Evolutionary conservation across 2,888 invertebrate genomes (phyloP).

Genomic region (Oxycera nigricornis): DNA sequence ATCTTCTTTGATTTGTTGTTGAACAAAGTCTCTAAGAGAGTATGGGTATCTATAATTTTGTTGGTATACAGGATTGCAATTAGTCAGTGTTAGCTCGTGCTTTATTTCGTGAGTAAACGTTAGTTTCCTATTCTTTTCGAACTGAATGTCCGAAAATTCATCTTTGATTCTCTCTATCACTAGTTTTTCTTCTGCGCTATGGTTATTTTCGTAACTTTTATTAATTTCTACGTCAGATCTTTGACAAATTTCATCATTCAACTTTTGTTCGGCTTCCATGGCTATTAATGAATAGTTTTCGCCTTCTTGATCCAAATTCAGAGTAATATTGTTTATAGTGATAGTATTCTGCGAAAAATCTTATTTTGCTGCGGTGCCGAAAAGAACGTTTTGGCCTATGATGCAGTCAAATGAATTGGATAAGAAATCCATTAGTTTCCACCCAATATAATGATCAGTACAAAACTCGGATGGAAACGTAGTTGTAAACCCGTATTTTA

Average conservation of each 20-base stretch:
- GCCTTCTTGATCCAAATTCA: too few species aligned
- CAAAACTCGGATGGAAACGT: not conserved
- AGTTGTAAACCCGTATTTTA: not conserved
- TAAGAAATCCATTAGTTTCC: not conserved
- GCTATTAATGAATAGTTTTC: too few species aligned
- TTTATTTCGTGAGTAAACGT: slow-evolving; percentile 10
- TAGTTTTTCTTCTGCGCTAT: not conserved
- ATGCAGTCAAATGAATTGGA: not conserved
- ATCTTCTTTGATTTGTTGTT: slow-evolving; percentile 51
- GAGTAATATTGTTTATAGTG: not conserved
- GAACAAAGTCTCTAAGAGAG: slow-evolving; percentile 39
- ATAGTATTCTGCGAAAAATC: not conserved
- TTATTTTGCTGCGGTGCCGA: not conserved
- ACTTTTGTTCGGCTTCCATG: too few species aligned
- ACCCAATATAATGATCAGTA: not conserved
- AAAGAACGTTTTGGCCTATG: slow-evolving; percentile 14
- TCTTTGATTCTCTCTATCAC: not conserved
- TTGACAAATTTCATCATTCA: too few species aligned
- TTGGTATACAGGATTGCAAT: slow-evolving; percentile 29
- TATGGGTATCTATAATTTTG: slow-evolving; percentile 44
- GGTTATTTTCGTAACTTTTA: too few species aligned
- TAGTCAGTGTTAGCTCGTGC: not conserved
- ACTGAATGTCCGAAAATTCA: not conserved
- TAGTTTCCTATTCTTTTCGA: not conserved
- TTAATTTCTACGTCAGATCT: too few species aligned